Conservation (phyloP, 2,113 vertebrate genomes). For the Urocolius indicus region DNA sequence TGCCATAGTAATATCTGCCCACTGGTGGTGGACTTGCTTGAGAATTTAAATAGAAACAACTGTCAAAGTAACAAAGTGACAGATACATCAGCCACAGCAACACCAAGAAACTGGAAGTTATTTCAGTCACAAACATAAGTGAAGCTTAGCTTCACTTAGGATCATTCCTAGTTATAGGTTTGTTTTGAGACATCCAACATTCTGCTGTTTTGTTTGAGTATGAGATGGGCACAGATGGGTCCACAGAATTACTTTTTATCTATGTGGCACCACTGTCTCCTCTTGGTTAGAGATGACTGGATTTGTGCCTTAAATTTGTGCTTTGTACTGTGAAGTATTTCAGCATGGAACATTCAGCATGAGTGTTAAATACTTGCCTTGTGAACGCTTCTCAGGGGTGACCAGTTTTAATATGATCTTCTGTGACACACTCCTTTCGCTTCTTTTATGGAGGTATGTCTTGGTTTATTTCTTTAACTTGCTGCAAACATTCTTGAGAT, state of each 20-base stretch:
- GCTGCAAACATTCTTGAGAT: not conserved
- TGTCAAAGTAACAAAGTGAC: not conserved
- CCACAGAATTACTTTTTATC: not conserved
- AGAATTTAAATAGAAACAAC: constrained; percentile 13
- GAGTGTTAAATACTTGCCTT: not conserved
- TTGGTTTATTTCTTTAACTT: not conserved
- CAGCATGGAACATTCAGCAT: not conserved
- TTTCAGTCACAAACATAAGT: not conserved
- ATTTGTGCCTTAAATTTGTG: not conserved
- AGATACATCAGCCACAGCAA: not conserved
- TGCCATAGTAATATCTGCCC: constrained; percentile 67
- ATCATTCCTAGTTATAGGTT: not conserved
- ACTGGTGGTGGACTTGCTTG: constrained; percentile 39
- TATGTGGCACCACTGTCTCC: not conserved
- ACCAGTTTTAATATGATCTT: not conserved
- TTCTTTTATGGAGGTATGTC: not conserved
- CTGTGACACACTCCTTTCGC: not conserved
- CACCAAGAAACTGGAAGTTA: not conserved
- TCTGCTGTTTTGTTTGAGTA: not conserved
- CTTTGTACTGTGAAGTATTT: not conserved
- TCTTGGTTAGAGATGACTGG: not conserved
- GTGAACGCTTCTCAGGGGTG: not conserved
- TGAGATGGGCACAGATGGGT: not conserved
- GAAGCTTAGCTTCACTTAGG: not conserved
- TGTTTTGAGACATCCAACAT: not conserved